Conservation (phyloP, 2,113 vertebrate genomes). For the Paramisgurnus dabryanus region DNA sequence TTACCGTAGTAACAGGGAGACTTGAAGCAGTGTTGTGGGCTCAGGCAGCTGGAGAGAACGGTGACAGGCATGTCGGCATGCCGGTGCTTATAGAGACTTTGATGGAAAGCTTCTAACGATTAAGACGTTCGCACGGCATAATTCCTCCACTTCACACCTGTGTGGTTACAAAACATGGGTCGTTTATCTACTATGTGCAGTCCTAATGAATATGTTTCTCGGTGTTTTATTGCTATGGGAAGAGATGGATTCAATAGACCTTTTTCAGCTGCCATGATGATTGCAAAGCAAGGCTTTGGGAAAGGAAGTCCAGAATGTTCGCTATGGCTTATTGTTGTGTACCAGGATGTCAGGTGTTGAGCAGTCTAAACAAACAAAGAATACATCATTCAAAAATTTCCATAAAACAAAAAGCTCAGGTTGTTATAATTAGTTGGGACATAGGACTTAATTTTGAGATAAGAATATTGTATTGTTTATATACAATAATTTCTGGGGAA, state of each 20-base stretch:
- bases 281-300: no score
- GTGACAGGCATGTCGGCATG: slow-evolving; percentile 62
- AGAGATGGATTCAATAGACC: slow-evolving; percentile 5
- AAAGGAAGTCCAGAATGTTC: no score
- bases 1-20: slow-evolving; percentile 74
- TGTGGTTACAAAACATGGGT: slow-evolving; percentile 24
- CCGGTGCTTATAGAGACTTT: slow-evolving; percentile 53
- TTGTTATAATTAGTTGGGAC: no score
- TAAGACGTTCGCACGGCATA: slow-evolving; percentile 13
- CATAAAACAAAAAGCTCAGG: no score
- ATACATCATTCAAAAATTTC: no score
- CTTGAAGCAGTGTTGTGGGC: slow-evolving; percentile 48
- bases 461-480: no score
- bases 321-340: no score
- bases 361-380: no score
- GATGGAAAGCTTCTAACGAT: slow-evolving; percentile 26
- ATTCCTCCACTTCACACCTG: slow-evolving; percentile 21
- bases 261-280: no score
- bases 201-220: not conserved
- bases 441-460: no score
- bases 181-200: not conserved
- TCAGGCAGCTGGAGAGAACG: slow-evolving; percentile 49
- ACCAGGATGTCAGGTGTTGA: no score
- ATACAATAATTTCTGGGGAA: no score
- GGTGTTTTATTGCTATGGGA: not conserved